Evolutionary conservation across 1,140 invertebrate genomes (phyloP).

Genomic region (Rhagoletis zephyria): DNA sequence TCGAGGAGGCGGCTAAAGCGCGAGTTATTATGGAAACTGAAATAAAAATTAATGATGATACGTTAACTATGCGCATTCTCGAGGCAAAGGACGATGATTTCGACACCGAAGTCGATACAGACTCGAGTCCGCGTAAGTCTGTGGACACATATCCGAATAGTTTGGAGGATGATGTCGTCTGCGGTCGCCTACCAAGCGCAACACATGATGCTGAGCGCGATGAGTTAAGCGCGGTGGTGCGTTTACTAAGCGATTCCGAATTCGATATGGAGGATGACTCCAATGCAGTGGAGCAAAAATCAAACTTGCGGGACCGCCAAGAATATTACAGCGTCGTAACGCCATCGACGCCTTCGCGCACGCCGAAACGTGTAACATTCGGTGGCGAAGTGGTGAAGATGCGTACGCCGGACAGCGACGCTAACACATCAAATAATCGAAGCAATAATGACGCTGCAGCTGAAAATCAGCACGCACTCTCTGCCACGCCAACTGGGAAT

Average conservation of each 20-base stretch:
- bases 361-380: conserved; percentile 81
- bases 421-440: conserved; percentile 64
- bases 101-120: conserved; percentile 65
- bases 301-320: conserved; percentile 39
- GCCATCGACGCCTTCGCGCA: conserved; percentile 72
- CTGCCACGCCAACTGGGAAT: not conserved
- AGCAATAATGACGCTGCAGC: conserved; percentile 60
- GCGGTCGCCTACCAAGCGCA: conserved; percentile 62
- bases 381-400: conserved; percentile 88
- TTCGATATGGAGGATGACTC: conserved; percentile 67
- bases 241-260: conserved; percentile 76
- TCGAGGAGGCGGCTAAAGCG: conserved; percentile 59
- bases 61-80: conserved; percentile 85
- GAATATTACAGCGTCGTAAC: conserved; percentile 56
- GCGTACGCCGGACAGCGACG: conserved; percentile 86
- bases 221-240: conserved; percentile 74
- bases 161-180: conserved; percentile 73
- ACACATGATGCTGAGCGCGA: conserved; percentile 56
- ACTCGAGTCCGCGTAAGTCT: conserved; percentile 62
- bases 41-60: conserved; percentile 84
- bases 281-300: not conserved
- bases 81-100: conserved; percentile 77
- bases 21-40: conserved; percentile 86
- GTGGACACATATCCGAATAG: conserved; percentile 65
- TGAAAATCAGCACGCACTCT: not conserved